Evolutionary conservation across 2,888 invertebrate genomes (phyloP), one percentile per base, ranked within the genome.

Genomic region (Drosophila cyrtoloma): DNA sequence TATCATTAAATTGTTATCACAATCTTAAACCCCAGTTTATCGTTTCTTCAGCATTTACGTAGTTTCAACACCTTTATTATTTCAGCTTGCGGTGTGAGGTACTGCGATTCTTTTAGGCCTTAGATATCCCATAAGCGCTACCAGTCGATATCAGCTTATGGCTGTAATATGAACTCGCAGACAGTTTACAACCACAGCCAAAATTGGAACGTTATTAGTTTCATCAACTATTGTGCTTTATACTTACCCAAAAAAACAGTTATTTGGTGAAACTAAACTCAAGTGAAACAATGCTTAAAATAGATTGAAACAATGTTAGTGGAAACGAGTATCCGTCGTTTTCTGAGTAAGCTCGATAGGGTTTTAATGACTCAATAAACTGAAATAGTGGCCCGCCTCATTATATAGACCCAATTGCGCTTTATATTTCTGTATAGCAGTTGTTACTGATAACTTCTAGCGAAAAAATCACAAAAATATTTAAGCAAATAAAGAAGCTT

Each of bases 51-150:
- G 5, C 7, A 37, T 57, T n/a, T 30, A n/a, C 47, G 44, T 33
- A 16, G 12, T 33, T 56, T 19, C 28, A n/a, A 55, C 26, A 56
- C 14, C 39, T 32, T 39, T 9, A 7, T 67, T 53, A 37, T 55
- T 59, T 61, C 53, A 22, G 47, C 44, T 30, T 58, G 56, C 26
- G 35, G 30, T 77, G 53, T 84, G 87, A 75, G 70, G 28, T 80
- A 77, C 81, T 88, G 86, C 86, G 86, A 83, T 83, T 83, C 82
- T 85, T 68, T 14, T 14, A 7, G 7, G 0, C 16, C 26, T 47
- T 26, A 16, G 84, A 73, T 84, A 74, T 62, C 69, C 32, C 53
- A 86, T 90, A 85, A 85, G 88, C 73, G 90, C 90, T 85, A 85
- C 85, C 80, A 88, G 75, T 88, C 83, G 86, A 88, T 85, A 84